Evolutionary conservation across 2,888 invertebrate species (phyloP), one percentile per base, ranked within the genome.

Genomic region (Drosophila kanekoi): DNA sequence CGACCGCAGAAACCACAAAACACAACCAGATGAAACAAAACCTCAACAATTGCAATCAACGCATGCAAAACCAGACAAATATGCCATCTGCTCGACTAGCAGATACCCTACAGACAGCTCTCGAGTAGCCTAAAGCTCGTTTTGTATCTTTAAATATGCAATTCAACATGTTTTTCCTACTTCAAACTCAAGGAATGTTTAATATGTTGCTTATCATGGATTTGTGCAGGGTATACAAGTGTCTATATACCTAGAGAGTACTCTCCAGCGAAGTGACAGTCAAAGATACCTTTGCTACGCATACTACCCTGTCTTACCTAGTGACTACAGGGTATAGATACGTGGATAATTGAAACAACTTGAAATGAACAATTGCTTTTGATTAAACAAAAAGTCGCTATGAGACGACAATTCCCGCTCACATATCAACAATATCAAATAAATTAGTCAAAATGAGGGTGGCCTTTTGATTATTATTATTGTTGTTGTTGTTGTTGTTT

Each of bases 281-380:
- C 28, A 28, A 28, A 8, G 28, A 8, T 8, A 2, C 28, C 28
- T 8, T 8, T 8, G 28, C 8, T 8, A 28, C 28, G 28, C 28
- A 28, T 8, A 28, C 6, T 52, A 16, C 51, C 52, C 40, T 11
- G 14, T 8, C 6, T 1, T 6, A 14, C 4, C 37, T 37, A 11
- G 18, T 5, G 3, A 9, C 10, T 5, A 45, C 32, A 67, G 75
- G 59, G 75, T 72, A 58, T 72, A 3, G 10, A 8, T 10, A 18
- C 13, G 23, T 8, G 43, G 28, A 66, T 67, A 72, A 67, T 51
- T 63, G 72, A 57, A 58, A 54, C 71, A 79, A 79, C 65, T 72
- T 83, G 81, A 77, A 88, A 79, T 88, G 83, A 86, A 89, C 90
- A 90, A 90, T 89, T 90, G 89, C 72, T 75, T 81, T 80, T 89